Evolutionary conservation across 2,888 invertebrate species (phyloP).

Genomic region (Xanthorhoe spadicearia): DNA sequence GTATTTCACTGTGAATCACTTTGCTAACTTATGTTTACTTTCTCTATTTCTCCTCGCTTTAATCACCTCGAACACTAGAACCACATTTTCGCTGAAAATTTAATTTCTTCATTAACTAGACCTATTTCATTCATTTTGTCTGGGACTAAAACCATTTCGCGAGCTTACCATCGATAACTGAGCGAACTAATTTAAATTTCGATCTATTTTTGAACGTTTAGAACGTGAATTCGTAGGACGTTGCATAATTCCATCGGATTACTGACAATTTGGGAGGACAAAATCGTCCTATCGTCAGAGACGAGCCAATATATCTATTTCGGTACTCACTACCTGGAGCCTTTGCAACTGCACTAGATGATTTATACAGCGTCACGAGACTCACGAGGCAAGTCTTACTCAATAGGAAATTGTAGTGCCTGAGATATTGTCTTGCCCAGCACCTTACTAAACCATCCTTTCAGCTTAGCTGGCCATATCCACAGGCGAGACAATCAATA

Average conservation of each 20-base stretch:
- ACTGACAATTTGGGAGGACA: background rate
- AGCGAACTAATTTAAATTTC: background rate
- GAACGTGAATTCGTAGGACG: background rate
- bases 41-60: background rate
- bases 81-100: constrained; percentile 3
- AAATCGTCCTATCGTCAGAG: too few species aligned
- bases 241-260: background rate
- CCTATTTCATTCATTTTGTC: constrained; percentile 1
- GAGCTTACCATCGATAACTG: background rate
- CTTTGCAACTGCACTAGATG: too few species aligned
- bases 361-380: too few species aligned
- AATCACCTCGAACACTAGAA: background rate
- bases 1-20: background rate
- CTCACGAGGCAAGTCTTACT: too few species aligned
- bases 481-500: too few species aligned
- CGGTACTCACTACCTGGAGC: too few species aligned
- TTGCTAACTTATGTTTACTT: too few species aligned
- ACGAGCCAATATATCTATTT: too few species aligned
- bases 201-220: background rate
- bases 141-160: background rate
- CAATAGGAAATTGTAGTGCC: too few species aligned
- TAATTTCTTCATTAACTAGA: constrained; percentile 7
- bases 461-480: too few species aligned
- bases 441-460: too few species aligned
- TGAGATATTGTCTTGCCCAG: too few species aligned